phyloP scores from a whole-genome alignment of 1,140 invertebrate species.

The Parasteatoda tepidariorum region DNA sequence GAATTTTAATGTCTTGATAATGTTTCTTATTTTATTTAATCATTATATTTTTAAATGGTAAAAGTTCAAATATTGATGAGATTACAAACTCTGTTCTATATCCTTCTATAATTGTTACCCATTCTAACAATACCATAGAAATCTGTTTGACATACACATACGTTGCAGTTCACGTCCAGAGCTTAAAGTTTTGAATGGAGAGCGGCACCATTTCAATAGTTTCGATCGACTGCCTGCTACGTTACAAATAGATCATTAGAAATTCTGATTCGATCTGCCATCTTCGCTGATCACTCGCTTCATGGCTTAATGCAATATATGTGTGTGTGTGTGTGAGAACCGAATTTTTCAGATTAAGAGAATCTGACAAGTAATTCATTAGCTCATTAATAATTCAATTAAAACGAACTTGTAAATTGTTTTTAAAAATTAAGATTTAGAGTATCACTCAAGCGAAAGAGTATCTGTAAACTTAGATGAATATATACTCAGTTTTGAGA shows the following conservation, averaged over 20 bases:
- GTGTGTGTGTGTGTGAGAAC: neutral
- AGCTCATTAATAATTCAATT: no score
- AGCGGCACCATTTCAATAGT: neutral
- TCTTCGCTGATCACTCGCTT: slow-evolving; percentile 31
- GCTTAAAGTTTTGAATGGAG: slow-evolving; percentile 45
- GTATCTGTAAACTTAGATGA: no score
- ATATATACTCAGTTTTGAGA: no score
- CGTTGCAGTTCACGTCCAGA: neutral
- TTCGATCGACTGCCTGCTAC: neutral
- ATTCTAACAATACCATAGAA: neutral
- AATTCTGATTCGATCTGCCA: slow-evolving; percentile 32
- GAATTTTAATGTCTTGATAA: no score
- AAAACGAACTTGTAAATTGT: no score
- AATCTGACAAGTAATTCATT: slow-evolving; percentile 3
- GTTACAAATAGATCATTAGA: slow-evolving; percentile 29
- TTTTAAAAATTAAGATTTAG: no score
- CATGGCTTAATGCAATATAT: slow-evolving; percentile 44
- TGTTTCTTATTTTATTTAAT: no score
- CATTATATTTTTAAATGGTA: no score
- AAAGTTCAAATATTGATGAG: no score
- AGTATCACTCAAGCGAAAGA: no score
- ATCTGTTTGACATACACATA: neutral
- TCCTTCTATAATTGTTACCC: slow-evolving; percentile 45
- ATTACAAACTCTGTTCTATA: no score
- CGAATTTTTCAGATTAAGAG: slow-evolving; percentile 22